phyloP scores from a whole-genome alignment of 2,888 invertebrate genomes.

The Cataglyphis cursor region DNA sequence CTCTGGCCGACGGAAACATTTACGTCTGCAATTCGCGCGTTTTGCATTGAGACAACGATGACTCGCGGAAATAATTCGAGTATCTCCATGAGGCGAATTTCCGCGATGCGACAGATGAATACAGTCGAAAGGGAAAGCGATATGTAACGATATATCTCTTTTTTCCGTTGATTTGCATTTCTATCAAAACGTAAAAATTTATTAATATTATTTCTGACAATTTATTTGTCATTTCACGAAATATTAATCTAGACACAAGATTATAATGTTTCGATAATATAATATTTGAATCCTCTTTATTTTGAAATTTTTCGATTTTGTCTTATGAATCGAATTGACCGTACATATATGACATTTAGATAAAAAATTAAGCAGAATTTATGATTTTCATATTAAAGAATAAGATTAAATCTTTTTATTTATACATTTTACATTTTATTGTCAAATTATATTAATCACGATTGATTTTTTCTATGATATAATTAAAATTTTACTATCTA shows the following conservation, averaged over 20 bases:
- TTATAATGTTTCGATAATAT: background rate
- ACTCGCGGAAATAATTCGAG: slow-evolving; percentile 18
- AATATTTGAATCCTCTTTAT: background rate
- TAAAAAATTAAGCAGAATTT: background rate
- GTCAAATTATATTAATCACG: background rate
- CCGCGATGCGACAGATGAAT: background rate
- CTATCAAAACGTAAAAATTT: background rate
- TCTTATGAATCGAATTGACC: background rate
- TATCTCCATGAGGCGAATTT: slow-evolving; percentile 1
- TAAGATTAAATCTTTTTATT: background rate
- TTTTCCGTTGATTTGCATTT: background rate
- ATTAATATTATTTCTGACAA: background rate
- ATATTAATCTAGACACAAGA: background rate
- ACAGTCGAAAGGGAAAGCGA: background rate
- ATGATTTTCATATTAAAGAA: background rate
- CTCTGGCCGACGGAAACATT: slow-evolving; percentile 58
- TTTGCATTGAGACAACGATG: slow-evolving; percentile 12
- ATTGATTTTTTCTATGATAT: background rate
- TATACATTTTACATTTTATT: background rate
- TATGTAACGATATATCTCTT: background rate
- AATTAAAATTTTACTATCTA: background rate
- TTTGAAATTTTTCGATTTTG: background rate
- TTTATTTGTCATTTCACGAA: background rate
- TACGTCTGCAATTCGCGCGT: slow-evolving; percentile 51
- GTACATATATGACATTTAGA: background rate